These are phyloP conservation scores for Aphidius colemani DNA, from an alignment of 2,888 invertebrate genomes.

Conservation along the genomic window DNA sequence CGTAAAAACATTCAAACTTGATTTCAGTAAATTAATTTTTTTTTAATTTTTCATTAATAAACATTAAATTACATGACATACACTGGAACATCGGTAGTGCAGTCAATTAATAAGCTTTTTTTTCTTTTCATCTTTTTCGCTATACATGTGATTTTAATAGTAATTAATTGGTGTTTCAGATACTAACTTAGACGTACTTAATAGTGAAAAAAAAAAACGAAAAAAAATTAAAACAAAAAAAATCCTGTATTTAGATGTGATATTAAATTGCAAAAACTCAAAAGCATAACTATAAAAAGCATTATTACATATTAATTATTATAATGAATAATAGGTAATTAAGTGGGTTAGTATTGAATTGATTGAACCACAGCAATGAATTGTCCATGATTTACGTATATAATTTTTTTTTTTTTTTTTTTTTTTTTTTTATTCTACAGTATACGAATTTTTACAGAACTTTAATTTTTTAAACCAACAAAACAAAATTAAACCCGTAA, in stretches of 20 bases:
- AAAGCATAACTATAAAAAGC: neutral
- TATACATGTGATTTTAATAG: slow-evolving; percentile 1
- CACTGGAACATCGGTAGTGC: slow-evolving; percentile 53
- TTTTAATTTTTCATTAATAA: slow-evolving; percentile 37
- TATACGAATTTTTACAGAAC: neutral
- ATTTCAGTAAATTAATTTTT: slow-evolving; percentile 19
- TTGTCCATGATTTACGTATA: too few species aligned
- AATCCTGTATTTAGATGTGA: too few species aligned
- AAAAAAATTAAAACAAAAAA: too few species aligned
- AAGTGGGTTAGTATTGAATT: slow-evolving; percentile 22
- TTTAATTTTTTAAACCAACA: slow-evolving; percentile 48
- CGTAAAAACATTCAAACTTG: slow-evolving; percentile 10
- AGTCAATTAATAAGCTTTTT: slow-evolving; percentile 44
- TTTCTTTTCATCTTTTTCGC: slow-evolving; percentile 5
- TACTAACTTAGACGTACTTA: neutral
- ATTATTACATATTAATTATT: neutral
- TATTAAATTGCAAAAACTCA: too few species aligned
- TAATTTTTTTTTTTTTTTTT: slow-evolving; percentile 35
- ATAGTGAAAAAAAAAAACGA: neutral
- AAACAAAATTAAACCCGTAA: slow-evolving; percentile 34
- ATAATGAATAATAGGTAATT: slow-evolving; percentile 2
- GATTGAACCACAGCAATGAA: slow-evolving; percentile 53
- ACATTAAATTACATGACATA: slow-evolving; percentile 50
- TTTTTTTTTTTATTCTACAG: slow-evolving; percentile 39
- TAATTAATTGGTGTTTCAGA: neutral